Percentiles rank a stretch among this genome's conserved stretches.
phyloP scores from a whole-genome alignment of 2,888 invertebrate species.

The Pandemis corylana region DNA sequence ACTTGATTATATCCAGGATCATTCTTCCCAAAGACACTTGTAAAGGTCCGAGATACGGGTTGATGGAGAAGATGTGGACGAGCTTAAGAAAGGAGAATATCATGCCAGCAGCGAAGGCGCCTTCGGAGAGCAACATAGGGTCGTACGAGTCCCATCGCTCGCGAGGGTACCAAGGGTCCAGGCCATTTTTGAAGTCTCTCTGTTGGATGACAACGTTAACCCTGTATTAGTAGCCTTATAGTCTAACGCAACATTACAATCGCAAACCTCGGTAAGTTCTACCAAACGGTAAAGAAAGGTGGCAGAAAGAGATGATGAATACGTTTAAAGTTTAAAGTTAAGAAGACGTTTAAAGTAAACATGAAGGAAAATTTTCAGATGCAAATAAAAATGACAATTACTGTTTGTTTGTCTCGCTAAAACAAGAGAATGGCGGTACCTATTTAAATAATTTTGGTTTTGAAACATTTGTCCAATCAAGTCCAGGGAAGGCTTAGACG shows the following conservation, averaged over 20 bases:
- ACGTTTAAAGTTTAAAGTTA: no score
- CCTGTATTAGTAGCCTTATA: not conserved
- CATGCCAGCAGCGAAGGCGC: slow-evolving; percentile 98
- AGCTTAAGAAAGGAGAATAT: slow-evolving; percentile 98
- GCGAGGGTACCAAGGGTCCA: slow-evolving; percentile 93
- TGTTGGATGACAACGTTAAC: slow-evolving; percentile 57
- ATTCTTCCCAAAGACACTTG: slow-evolving; percentile 97
- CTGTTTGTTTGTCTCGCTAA: no score
- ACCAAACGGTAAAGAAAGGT: no score
- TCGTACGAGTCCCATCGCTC: slow-evolving; percentile 98
- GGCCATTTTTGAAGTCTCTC: slow-evolving; percentile 88
- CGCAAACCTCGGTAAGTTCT: not conserved
- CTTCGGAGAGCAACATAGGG: slow-evolving; percentile 96
- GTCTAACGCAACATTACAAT: not conserved
- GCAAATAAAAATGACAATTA: no score
- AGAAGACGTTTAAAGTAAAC: no score
- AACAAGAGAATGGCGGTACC: no score
- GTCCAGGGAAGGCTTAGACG: no score
- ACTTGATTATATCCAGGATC: slow-evolving; percentile 98
- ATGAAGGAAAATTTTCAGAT: no score
- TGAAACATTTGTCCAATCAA: no score
- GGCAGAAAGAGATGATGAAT: no score
- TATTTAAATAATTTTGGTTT: no score
- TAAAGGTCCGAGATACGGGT: slow-evolving; percentile 96
- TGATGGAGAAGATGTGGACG: slow-evolving; percentile 98